Base-by-base conservation (phyloP, 2,888 invertebrate genomes). In the Petrolisthes cinctipes region DNA sequence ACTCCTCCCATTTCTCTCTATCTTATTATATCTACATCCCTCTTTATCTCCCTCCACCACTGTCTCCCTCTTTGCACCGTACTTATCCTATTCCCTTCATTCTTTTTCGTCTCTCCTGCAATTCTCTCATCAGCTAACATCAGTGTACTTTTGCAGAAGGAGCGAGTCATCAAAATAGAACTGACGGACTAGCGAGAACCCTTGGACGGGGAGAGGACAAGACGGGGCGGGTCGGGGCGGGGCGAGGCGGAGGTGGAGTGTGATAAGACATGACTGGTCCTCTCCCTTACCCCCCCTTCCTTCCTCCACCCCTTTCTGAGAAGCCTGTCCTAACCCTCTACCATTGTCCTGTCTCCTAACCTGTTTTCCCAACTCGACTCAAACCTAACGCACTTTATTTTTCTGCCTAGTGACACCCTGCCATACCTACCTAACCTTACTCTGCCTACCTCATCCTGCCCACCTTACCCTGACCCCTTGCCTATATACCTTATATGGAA, bases 141-240 rank as follows among this genome's bases (percentile, higher is more conserved):
- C 23, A 5, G 6, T 53, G 51, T 73, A 20, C 61, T 6, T 78
- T 82, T 83, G n/a, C 89, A 89, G 89, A 89, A 71, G 51, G 89
- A 89, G 79, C 79, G 89, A 20, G 87, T 89, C 23, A 89, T 89
- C 82, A 89, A 88, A 53, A 89, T 89, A 23, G 87, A 89, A 71
- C 81, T 89, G 78, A 86, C 86, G 66, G 89, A 89, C 57, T 89
- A 82, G 57, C 9, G n/a, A 4, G 6, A 11, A 66, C 53, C 11
- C 53, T 14, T 0, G 20, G 11, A 54, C 3, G 37, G 14, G 57
- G 6, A 20, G 5, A 4, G 14, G 56, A 81, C 11, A 61, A 20
- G 6, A 51, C 17, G 53, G 14, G 23, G 76, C 14, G 66, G 51
- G 5, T 14, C 54, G 56, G 4, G 51, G 20, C 78, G 53, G 20